phyloP scores from a whole-genome alignment of 2,113 vertebrate genomes.

The Chionodraco myersi region DNA sequence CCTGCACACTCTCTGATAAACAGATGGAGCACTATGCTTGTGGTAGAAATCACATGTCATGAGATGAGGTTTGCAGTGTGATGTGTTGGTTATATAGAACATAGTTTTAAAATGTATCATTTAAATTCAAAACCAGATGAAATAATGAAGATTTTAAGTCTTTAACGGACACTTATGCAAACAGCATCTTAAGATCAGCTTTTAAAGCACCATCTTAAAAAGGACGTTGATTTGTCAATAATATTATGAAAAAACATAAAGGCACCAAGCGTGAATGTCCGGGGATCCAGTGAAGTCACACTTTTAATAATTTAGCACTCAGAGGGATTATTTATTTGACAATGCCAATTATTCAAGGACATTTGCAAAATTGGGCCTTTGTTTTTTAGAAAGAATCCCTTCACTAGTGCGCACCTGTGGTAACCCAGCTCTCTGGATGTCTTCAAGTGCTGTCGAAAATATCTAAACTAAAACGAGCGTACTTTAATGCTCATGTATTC shows the following conservation, averaged over 20 bases:
- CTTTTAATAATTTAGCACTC: too few species aligned
- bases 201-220: not conserved
- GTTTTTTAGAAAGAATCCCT: not conserved
- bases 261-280: not conserved
- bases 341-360: not conserved
- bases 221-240: not conserved
- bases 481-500: not conserved
- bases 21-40: too few species aligned
- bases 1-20: not conserved
- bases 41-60: not conserved
- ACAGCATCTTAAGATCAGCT: not conserved
- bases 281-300: too few species aligned
- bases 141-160: not conserved
- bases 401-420: constrained; percentile 45
- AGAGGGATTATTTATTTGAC: not conserved
- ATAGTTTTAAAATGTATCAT: not conserved
- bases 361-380: not conserved
- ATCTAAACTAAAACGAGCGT: not conserved
- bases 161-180: not conserved
- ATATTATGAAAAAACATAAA: too few species aligned
- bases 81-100: not conserved
- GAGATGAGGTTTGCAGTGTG: not conserved
- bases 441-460: constrained; percentile 37
- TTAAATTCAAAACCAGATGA: not conserved
- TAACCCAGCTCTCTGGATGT: constrained; percentile 7